Evolutionary conservation across 1,140 invertebrate species (phyloP).

Genomic region (Panulirus ornatus): DNA sequence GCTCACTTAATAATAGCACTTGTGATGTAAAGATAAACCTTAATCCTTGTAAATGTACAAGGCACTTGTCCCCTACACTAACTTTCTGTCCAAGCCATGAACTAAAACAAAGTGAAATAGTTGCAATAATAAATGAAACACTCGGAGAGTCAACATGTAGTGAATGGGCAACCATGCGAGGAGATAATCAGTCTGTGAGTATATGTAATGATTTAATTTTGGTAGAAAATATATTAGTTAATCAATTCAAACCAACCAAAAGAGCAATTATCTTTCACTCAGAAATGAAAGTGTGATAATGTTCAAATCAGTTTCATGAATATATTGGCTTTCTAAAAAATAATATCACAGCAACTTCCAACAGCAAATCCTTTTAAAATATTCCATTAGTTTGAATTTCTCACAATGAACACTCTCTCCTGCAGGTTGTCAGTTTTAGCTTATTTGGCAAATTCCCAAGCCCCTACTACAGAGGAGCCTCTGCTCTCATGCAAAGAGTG

Average conservation of each 20-base stretch:
- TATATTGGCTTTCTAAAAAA: too few relatives aligned
- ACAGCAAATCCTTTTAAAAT: too few relatives aligned
- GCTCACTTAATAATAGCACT: not conserved
- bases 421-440: slow-evolving; percentile 46
- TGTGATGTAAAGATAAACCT: not conserved
- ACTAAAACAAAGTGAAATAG: not conserved
- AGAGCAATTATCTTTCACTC: too few relatives aligned
- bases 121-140: slow-evolving; percentile 24
- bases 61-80: not conserved
- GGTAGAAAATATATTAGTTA: too few relatives aligned
- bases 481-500: not conserved
- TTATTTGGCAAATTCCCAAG: slow-evolving; percentile 59
- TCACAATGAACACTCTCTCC: not conserved
- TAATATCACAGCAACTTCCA: too few relatives aligned
- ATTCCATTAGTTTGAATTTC: too few relatives aligned
- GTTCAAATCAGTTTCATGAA: too few relatives aligned
- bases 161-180: slow-evolving; percentile 45
- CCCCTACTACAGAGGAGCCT: slow-evolving; percentile 33
- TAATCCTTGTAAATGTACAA: slow-evolving; percentile 17
- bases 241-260: too few relatives aligned
- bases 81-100: not conserved
- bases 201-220: too few relatives aligned
- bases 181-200: slow-evolving; percentile 49
- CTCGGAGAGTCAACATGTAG: slow-evolving; percentile 53
- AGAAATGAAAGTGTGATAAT: too few relatives aligned